These are phyloP conservation scores for Xiphydria camelus DNA, from an alignment of 2,888 invertebrate species.

Conservation along the genomic window DNA sequence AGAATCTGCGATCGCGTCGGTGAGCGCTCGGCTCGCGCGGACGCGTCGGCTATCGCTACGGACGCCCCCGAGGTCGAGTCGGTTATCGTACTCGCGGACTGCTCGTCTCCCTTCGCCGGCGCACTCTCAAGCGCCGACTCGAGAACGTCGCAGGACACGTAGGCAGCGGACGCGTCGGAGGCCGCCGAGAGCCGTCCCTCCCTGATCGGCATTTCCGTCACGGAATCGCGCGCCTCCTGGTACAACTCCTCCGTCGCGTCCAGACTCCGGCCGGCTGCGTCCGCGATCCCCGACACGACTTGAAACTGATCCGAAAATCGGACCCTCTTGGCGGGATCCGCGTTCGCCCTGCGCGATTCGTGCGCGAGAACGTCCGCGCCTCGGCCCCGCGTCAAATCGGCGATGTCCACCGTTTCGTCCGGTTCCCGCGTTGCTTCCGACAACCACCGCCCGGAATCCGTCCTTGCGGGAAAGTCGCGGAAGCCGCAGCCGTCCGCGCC, in stretches of 20 bases:
- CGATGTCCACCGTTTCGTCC: conserved; percentile 6
- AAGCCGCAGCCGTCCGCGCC: neutral
- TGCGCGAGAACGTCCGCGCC: conserved; percentile 1
- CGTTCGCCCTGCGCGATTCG: conserved; percentile 8
- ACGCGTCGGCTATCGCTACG: too few species aligned
- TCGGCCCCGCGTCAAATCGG: conserved; percentile 19
- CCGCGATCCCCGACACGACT: too few species aligned
- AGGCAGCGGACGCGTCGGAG: too few species aligned
- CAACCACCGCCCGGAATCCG: conserved; percentile 19
- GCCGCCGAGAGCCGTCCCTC: neutral
- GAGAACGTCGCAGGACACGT: conserved; percentile 6
- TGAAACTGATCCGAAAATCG: conserved; percentile 40
- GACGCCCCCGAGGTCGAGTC: too few species aligned
- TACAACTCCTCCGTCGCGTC: conserved; percentile 28
- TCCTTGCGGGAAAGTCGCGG: conserved; percentile 4
- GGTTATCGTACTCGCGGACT: too few species aligned
- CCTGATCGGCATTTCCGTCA: conserved; percentile 18
- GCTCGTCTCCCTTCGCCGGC: neutral
- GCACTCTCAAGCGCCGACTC: conserved; percentile 2
- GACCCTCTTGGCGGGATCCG: conserved; percentile 34
- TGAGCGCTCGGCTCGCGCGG: neutral
- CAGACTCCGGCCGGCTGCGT: neutral
- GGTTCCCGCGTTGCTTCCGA: conserved; percentile 21
- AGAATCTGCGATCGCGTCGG: neutral
- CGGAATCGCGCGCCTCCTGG: conserved; percentile 32